Conservation (phyloP, 2,113 vertebrate genomes). For the Turnix velox region DNA sequence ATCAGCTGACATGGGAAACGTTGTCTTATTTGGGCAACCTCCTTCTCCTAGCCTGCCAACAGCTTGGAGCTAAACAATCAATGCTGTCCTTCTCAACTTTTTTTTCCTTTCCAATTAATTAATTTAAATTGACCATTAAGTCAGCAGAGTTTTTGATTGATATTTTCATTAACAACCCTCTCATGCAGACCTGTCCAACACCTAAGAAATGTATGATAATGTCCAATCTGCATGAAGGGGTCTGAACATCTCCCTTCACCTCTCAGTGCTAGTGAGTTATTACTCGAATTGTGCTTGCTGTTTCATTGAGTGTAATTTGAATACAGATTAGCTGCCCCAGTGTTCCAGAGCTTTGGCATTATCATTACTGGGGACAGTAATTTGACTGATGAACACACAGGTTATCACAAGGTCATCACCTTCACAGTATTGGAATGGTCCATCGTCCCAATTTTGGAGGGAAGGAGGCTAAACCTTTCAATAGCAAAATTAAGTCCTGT, state of each 20-base stretch:
- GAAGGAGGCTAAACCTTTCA: conserved; percentile 73
- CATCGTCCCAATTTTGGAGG: conserved; percentile 64
- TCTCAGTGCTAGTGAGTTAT: conserved; percentile 81
- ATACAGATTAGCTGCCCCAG: conserved; percentile 91
- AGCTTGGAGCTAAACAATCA: conserved; percentile 62
- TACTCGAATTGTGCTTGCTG: conserved; percentile 76
- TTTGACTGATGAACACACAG: conserved; percentile 87
- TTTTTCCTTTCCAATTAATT: conserved; percentile 85
- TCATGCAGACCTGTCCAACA: conserved; percentile 83
- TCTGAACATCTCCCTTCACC: conserved; percentile 73
- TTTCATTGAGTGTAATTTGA: conserved; percentile 88
- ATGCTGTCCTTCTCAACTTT: conserved; percentile 70
- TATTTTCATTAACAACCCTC: conserved; percentile 87
- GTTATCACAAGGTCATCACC: conserved; percentile 94
- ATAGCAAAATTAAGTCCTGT: conserved; percentile 79
- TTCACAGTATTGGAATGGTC: conserved; percentile 66
- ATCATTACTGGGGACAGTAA: conserved; percentile 85
- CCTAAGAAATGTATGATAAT: conserved; percentile 88
- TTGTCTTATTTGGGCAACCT: conserved; percentile 19
- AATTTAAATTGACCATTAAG: conserved; percentile 92
- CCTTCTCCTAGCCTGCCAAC: neutral
- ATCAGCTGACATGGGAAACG: neutral
- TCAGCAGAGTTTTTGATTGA: conserved; percentile 86
- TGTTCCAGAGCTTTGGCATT: conserved; percentile 87
- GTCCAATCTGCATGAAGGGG: conserved; percentile 78